A percentile compares a stretch with the other conserved stretches of the same genome.
phyloP scores from a whole-genome alignment of 1,140 invertebrate species.

The Limonius californicus region DNA sequence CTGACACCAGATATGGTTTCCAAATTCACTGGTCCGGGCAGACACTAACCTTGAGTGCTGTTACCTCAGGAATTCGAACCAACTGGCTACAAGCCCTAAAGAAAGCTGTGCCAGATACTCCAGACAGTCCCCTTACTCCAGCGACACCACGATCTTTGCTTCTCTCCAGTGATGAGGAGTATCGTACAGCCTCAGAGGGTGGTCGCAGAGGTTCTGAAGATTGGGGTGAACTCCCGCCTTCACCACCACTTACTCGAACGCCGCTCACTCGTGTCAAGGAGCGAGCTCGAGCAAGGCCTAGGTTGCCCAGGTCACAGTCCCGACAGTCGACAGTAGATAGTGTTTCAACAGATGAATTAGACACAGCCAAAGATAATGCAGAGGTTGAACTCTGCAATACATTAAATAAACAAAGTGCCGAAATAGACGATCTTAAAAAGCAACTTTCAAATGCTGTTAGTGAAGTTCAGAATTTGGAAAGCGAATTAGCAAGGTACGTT shows the following conservation, averaged over 20 bases:
- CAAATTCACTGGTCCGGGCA: conserved; percentile 69
- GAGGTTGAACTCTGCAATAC: conserved; percentile 28
- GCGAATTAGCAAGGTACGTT: conserved; percentile 41
- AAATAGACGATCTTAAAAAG: conserved; percentile 67
- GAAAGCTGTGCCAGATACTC: conserved; percentile 54
- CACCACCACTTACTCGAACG: conserved; percentile 62
- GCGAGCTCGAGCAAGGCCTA: conserved; percentile 60
- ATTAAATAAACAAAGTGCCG: conserved; percentile 59
- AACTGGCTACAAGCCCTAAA: conserved; percentile 89
- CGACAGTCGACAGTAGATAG: conserved; percentile 64
- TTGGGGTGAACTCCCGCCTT: conserved; percentile 69
- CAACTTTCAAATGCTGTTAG: conserved; percentile 55
- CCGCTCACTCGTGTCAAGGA: conserved; percentile 75
- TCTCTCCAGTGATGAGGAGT: conserved; percentile 81
- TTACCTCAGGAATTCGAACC: conserved; percentile 85
- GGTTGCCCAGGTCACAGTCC: conserved; percentile 62
- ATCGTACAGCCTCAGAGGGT: conserved; percentile 77
- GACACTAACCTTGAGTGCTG: conserved; percentile 77
- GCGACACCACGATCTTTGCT: conserved; percentile 61
- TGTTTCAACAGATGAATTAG: conserved; percentile 58
- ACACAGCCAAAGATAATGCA: conserved; percentile 41
- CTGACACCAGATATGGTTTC: conserved; percentile 76
- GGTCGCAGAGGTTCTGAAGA: conserved; percentile 61
- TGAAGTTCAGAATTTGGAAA: conserved; percentile 39
- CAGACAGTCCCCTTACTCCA: conserved; percentile 57